These are phyloP conservation scores for Passer domesticus DNA, from an alignment of 2,113 vertebrate genomes.

Conservation along the genomic window DNA sequence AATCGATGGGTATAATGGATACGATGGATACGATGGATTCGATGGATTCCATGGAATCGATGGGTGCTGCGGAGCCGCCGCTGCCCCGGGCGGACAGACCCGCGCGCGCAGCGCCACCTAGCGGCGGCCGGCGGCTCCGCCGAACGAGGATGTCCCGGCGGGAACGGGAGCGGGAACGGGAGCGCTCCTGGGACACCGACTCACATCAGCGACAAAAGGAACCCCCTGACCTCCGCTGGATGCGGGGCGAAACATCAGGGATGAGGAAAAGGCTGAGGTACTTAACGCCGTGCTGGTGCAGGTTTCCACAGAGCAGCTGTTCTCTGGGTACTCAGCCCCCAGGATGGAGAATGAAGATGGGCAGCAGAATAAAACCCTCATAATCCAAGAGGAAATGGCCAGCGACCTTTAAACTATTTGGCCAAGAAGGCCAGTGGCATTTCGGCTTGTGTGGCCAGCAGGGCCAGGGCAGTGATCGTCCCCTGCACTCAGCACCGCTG, in stretches of 20 bases:
- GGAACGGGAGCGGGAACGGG: not conserved
- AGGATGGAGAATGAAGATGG: not conserved
- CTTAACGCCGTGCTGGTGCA: too few relatives aligned
- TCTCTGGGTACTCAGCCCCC: not conserved
- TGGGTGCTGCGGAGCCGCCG: not conserved
- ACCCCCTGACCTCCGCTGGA: too few relatives aligned
- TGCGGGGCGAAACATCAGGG: not conserved
- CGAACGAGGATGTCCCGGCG: not conserved
- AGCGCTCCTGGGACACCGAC: not conserved
- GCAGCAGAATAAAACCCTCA: not conserved
- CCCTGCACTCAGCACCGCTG: not conserved
- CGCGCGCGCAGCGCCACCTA: not conserved
- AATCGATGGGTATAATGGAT: too few relatives aligned
- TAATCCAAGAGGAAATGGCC: not conserved
- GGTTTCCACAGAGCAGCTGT: not conserved
- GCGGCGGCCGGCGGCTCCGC: not conserved
- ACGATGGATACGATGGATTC: too few relatives aligned
- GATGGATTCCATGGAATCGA: accelerated
- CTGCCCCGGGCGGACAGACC: not conserved
- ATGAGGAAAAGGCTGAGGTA: not conserved
- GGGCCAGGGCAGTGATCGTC: not conserved
- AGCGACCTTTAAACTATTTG: not conserved
- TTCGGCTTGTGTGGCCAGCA: not conserved
- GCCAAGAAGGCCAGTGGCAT: not conserved
- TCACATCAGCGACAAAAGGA: accelerated